Conservation (phyloP, 2,888 invertebrate genomes). For the Amblyjoppa proteus region DNA sequence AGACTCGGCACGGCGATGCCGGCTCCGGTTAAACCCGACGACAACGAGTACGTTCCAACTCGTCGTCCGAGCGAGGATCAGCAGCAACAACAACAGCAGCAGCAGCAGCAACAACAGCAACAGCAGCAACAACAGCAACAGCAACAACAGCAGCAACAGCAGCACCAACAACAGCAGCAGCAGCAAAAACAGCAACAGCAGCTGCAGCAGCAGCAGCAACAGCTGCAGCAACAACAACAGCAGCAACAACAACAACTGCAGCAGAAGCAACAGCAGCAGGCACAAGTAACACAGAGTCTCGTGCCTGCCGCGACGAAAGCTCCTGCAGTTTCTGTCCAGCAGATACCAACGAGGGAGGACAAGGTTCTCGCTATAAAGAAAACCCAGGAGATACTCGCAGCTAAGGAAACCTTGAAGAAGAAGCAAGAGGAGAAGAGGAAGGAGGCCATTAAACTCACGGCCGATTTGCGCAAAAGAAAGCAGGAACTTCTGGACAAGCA, state of each 20-base stretch:
- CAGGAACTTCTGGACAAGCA: slow-evolving; percentile 95
- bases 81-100: slow-evolving; percentile 64
- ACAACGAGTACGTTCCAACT: slow-evolving; percentile 83
- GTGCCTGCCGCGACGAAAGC: slow-evolving; percentile 84
- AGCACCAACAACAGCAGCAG: slow-evolving; percentile 66
- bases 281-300: slow-evolving; percentile 73
- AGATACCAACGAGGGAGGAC: slow-evolving; percentile 79
- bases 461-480: slow-evolving; percentile 93
- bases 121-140: slow-evolving; percentile 71
- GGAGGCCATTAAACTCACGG: slow-evolving; percentile 91
- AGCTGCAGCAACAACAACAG: slow-evolving; percentile 70
- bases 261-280: slow-evolving; percentile 63
- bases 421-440: slow-evolving; percentile 91
- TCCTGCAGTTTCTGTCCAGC: slow-evolving; percentile 71
- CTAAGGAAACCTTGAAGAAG: slow-evolving; percentile 90
- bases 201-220: slow-evolving; percentile 69
- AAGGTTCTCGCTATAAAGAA: slow-evolving; percentile 86
- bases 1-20: slow-evolving; percentile 81
- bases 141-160: slow-evolving; percentile 73
- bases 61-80: slow-evolving; percentile 80
- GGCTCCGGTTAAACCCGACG: slow-evolving; percentile 77
- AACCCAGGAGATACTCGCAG: slow-evolving; percentile 87
- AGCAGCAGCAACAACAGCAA: slow-evolving; percentile 68
- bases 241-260: slow-evolving; percentile 73
- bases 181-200: slow-evolving; percentile 62